Evolutionary conservation across 2,888 invertebrate genomes (phyloP).

Genomic region (Deilephila porcellus): DNA sequence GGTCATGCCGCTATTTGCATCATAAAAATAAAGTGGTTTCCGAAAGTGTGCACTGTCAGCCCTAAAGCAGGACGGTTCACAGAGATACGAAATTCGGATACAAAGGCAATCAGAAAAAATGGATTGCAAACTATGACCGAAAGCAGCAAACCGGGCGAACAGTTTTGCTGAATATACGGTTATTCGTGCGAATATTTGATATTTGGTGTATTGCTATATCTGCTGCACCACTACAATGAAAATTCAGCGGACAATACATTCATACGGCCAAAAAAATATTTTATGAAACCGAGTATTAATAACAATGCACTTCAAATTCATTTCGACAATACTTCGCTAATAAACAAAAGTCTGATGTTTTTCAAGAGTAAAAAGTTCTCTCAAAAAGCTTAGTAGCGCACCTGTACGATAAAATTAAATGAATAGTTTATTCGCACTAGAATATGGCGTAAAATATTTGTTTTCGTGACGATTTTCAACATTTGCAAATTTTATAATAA

Average conservation of each 20-base stretch:
- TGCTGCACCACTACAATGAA: constrained; percentile 7
- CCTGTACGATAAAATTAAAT: not conserved
- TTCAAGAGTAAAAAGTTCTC: not conserved
- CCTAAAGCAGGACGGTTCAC: no score
- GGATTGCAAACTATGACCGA: constrained; percentile 21
- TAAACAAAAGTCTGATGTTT: not conserved
- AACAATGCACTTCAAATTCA: constrained; percentile 17
- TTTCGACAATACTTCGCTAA: constrained; percentile 8
- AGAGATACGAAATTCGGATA: not conserved
- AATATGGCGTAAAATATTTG: not conserved
- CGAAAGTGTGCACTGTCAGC: not conserved
- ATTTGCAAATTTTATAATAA: no score
- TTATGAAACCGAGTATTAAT: not conserved
- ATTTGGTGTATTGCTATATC: constrained; percentile 13
- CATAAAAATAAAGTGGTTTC: not conserved
- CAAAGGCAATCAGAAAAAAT: constrained; percentile 26
- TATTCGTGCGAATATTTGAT: constrained; percentile 14
- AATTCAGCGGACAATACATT: constrained; percentile 8
- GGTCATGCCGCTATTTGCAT: no score
- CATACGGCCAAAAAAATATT: constrained; percentile 1
- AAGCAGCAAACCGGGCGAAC: constrained; percentile 11
- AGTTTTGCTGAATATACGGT: constrained; percentile 16
- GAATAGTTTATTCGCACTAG: not conserved
- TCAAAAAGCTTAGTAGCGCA: not conserved
- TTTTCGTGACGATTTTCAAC: no score